Percentiles rank a stretch among this genome's conserved stretches.
These are phyloP conservation scores for Brachylomia viminalis DNA, from an alignment of 2,888 invertebrate species.

Conservation along the genomic window DNA sequence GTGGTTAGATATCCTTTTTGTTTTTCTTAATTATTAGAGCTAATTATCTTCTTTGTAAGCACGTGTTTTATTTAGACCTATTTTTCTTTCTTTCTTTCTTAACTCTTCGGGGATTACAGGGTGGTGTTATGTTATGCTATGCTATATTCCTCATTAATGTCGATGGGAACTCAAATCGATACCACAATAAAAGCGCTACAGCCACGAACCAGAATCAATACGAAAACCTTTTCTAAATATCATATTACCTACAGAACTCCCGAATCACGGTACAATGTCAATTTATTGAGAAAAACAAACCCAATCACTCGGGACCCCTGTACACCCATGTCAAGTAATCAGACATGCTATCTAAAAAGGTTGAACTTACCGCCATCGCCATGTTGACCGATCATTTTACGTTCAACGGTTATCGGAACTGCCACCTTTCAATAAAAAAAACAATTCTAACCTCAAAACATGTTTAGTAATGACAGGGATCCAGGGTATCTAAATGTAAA, in stretches of 20 bases:
- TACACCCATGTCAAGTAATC: slow-evolving; percentile 60
- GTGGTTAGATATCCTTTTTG: too few relatives aligned
- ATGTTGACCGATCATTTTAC: slow-evolving; percentile 41
- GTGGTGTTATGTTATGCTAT: too few relatives aligned
- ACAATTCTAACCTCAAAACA: slow-evolving; percentile 18
- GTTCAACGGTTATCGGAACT: slow-evolving; percentile 45
- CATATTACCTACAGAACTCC: slow-evolving; percentile 16
- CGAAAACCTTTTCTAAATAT: slow-evolving; percentile 23
- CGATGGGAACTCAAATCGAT: not conserved
- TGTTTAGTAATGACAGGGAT: slow-evolving; percentile 28
- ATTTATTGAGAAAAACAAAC: slow-evolving; percentile 51
- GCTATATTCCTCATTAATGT: too few relatives aligned
- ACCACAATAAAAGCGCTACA: not conserved
- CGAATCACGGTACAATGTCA: slow-evolving; percentile 29
- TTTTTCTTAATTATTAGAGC: too few relatives aligned
- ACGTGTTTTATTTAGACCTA: too few relatives aligned
- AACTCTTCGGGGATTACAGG: too few relatives aligned
- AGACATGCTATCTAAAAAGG: slow-evolving; percentile 58
- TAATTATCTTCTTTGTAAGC: too few relatives aligned
- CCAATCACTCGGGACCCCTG: slow-evolving; percentile 39
- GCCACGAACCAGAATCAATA: slow-evolving; percentile 11
- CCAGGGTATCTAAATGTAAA: slow-evolving; percentile 33
- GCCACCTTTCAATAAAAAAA: slow-evolving; percentile 47
- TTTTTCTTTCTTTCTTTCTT: too few relatives aligned
- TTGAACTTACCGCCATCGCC: slow-evolving; percentile 47